A percentile compares a stretch with the other conserved stretches of the same genome.
Evolutionary conservation across 2,113 vertebrate species (phyloP).

Genomic region (Ceyx melanurus): DNA sequence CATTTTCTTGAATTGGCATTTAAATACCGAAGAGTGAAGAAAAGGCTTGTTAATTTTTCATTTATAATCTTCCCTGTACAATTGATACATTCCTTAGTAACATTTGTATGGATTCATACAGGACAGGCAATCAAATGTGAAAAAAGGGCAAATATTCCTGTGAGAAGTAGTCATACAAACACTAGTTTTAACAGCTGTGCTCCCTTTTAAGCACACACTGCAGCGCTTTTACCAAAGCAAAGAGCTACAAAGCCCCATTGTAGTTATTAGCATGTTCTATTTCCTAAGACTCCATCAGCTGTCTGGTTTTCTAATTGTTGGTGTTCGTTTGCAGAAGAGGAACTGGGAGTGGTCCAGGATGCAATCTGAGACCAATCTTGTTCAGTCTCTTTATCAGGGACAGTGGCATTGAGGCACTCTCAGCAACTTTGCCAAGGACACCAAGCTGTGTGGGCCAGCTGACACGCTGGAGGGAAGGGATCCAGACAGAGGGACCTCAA

Average conservation of each 20-base stretch:
- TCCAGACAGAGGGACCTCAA: too few species aligned
- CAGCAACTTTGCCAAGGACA: too few species aligned
- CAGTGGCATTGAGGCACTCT: too few species aligned
- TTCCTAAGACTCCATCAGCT: not conserved
- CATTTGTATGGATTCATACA: not conserved
- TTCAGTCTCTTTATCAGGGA: too few species aligned
- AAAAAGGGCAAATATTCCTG: not conserved
- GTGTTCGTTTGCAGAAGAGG: not conserved
- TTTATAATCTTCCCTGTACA: not conserved
- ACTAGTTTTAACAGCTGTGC: not conserved
- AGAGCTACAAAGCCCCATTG: not conserved
- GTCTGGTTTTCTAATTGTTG: not conserved
- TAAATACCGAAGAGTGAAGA: not conserved
- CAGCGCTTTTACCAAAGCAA: not conserved
- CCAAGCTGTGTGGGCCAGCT: too few species aligned
- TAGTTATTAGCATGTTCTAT: not conserved
- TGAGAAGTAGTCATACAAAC: not conserved
- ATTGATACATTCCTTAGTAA: not conserved
- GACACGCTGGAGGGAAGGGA: too few species aligned
- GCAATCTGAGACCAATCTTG: too few species aligned
- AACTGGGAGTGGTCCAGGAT: rapidly evolving
- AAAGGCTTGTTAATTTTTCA: not conserved
- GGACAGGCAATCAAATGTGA: not conserved
- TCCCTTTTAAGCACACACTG: not conserved
- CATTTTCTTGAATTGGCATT: not conserved